Conservation (phyloP, 1,140 invertebrate species). For the Ostrea edulis region DNA sequence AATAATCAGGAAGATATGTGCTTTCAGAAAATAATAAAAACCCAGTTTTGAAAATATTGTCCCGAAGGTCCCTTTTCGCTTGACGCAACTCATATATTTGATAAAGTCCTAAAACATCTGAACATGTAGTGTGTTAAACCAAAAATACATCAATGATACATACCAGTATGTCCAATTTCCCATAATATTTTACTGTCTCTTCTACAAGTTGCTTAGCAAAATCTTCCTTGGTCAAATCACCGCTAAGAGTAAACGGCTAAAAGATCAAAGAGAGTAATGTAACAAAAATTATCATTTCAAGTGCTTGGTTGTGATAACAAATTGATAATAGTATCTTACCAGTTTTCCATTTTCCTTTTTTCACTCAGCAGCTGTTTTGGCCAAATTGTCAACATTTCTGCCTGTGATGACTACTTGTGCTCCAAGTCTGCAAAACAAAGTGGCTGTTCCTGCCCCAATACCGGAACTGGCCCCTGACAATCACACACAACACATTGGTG, state of each 20-base stretch:
- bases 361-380: constrained; percentile 60
- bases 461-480: constrained; percentile 67
- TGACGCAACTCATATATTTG: too few species aligned
- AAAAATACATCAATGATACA: neutral
- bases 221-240: constrained; percentile 88
- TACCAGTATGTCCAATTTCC: constrained; percentile 74
- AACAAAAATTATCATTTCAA: neutral
- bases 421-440: too few species aligned
- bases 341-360: constrained; percentile 38
- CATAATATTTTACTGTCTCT: constrained; percentile 69
- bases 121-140: neutral
- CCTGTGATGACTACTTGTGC: too few species aligned
- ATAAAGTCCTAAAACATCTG: too few species aligned
- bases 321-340: constrained; percentile 31
- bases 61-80: too few species aligned
- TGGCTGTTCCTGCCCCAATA: too few species aligned
- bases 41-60: too few species aligned
- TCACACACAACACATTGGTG: too few species aligned
- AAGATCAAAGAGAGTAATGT: constrained; percentile 7
- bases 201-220: constrained; percentile 86
- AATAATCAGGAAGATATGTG: too few species aligned
- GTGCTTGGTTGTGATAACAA: too few species aligned
- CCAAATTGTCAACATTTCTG: constrained; percentile 63
- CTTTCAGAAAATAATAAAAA: too few species aligned
- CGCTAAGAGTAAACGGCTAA: too few species aligned